Evolutionary conservation across 2,113 vertebrate genomes (phyloP).

Genomic region (Motacilla alba): DNA sequence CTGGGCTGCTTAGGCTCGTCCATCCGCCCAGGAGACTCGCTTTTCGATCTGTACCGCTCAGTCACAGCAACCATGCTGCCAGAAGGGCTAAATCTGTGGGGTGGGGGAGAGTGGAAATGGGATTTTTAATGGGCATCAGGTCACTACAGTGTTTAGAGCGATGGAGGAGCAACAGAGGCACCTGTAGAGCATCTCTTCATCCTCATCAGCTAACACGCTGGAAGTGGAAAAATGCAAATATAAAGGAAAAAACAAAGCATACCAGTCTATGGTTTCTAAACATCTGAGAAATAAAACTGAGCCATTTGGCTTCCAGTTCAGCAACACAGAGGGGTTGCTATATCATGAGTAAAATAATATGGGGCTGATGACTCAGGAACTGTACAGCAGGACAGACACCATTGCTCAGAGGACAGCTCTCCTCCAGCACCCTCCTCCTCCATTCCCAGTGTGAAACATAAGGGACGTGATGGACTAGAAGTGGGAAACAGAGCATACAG

Average conservation of each 20-base stretch:
- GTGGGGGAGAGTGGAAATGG: slow-evolving; percentile 40
- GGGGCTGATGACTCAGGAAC: background rate
- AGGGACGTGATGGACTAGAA: background rate
- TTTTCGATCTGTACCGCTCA: slow-evolving; percentile 91
- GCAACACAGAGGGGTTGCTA: background rate
- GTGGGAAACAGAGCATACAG: background rate
- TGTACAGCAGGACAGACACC: background rate
- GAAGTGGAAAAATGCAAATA: background rate
- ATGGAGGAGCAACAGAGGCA: background rate
- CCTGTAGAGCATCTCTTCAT: background rate
- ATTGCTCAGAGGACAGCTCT: background rate
- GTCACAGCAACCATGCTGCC: slow-evolving; percentile 88
- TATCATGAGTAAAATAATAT: background rate
- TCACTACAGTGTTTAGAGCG: background rate
- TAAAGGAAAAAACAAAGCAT: slow-evolving; percentile 21
- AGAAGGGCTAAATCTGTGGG: slow-evolving; percentile 91
- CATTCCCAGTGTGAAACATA: background rate
- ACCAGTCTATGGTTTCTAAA: background rate
- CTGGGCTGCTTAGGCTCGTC: slow-evolving; percentile 87
- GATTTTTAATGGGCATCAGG: slow-evolving; percentile 28
- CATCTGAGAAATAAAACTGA: slow-evolving; percentile 20
- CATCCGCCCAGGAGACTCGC: slow-evolving; percentile 89
- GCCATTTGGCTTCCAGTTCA: background rate
- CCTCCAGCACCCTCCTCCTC: background rate
- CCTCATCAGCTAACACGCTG: background rate